Evolutionary conservation across 2,113 vertebrate species (phyloP).

Genomic region (Bagarius yarrelli): DNA sequence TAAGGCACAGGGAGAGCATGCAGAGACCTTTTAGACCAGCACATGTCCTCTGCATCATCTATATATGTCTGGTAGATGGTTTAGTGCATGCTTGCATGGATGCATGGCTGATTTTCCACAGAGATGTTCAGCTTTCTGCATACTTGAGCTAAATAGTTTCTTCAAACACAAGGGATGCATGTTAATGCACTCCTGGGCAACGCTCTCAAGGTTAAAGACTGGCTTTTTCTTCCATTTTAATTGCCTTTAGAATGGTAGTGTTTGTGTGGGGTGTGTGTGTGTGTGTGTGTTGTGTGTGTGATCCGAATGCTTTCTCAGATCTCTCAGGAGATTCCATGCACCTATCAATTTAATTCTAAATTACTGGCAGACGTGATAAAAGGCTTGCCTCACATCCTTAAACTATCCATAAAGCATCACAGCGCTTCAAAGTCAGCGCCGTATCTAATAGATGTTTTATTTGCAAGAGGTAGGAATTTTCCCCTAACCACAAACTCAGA

Average conservation of each 20-base stretch:
- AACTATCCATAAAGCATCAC: slow-evolving; percentile 20
- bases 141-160: slow-evolving; percentile 22
- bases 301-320: slow-evolving; percentile 34
- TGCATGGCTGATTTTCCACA: slow-evolving; percentile 32
- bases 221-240: slow-evolving; percentile 29
- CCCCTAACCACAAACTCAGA: slow-evolving; percentile 20
- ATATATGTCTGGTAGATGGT: slow-evolving; percentile 11
- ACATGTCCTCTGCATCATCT: slow-evolving; percentile 47
- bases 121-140: slow-evolving; percentile 6
- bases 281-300: slow-evolving; percentile 29
- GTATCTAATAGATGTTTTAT: slow-evolving; percentile 46
- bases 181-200: slow-evolving; percentile 35
- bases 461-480: slow-evolving; percentile 39
- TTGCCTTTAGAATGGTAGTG: slow-evolving; percentile 28
- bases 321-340: slow-evolving; percentile 39
- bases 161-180: slow-evolving; percentile 12
- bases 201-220: slow-evolving; percentile 44
- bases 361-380: slow-evolving; percentile 43
- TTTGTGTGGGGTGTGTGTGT: slow-evolving; percentile 17
- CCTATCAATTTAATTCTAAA: slow-evolving; percentile 45
- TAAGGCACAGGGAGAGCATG: slow-evolving; percentile 44
- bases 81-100: not conserved
- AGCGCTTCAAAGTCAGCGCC: slow-evolving; percentile 26
- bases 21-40: slow-evolving; percentile 52
- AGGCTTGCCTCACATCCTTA: slow-evolving; percentile 38